Evolutionary conservation across 2,888 invertebrate genomes (phyloP), one percentile per base, ranked within the genome.

Genomic region (Ceraclea dissimilis): DNA sequence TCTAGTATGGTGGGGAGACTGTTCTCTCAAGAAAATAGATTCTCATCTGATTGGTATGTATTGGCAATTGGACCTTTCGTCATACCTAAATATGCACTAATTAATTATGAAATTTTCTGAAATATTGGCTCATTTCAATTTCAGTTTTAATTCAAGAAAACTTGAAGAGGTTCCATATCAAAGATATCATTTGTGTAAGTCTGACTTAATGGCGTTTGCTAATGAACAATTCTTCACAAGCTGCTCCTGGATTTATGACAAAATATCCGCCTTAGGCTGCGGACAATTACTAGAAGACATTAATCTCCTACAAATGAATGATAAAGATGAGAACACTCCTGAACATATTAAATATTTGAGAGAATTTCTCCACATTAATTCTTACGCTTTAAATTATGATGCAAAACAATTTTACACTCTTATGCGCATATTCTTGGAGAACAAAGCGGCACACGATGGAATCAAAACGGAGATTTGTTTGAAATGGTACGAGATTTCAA

Each of bases 101-200:
- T 6, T 6, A 31, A 11, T 6, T 11, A 8, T 31, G 8, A 31
- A 31, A 31, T 11, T 8, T 31, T 31, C 6, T 6, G 31, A 6
- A 31, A 8, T 31, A 31, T 8, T n/a, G n/a, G n/a, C n/a, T n/a
- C n/a, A n/a, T 31, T 11, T 31, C 11, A 19, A 55, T 74, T 72
- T 52, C 71, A 87, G 88, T 68, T 88, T 85, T 71, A 91, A 92
- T 73, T 79, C 83, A 49, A 78, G 92, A 66, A 88, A 87, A 73
- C 78, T 90, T 60, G 88, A 88, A 68, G 92, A 93, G 71, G 76
- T 92, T 50, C 91, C 93, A 48, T 88, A 82, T 73, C 89, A 90
- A 67, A 82, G 84, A 68, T 81, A 84, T 69, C 81, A 83, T 64
- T 70, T 85, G 6, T 69, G 70, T 62, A 76, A 71, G 63, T 74